Percentiles rank a stretch among this genome's conserved stretches.
phyloP scores from a whole-genome alignment of 2,797 vertebrate species.

The Rousettus madagascariensis region DNA sequence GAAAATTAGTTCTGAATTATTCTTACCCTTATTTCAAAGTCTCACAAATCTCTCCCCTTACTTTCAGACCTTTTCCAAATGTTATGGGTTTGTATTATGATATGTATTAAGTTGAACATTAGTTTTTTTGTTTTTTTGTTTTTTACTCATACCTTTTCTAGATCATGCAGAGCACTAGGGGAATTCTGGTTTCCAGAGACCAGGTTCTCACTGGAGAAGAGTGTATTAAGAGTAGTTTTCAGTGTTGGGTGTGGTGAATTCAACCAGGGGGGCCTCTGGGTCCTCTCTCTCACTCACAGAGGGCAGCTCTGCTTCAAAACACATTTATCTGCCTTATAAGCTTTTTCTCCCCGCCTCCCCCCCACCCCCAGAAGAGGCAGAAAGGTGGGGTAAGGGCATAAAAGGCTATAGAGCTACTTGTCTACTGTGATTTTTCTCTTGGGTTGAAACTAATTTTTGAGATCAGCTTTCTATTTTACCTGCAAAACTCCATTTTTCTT shows the following conservation, averaged over 20 bases:
- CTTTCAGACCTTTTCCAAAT: not conserved
- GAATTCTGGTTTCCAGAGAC: not conserved
- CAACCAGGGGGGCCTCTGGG: not conserved
- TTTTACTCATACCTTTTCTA: not conserved
- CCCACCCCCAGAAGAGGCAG: no score
- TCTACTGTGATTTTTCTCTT: slow-evolving; percentile 22
- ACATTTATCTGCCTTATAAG: not conserved
- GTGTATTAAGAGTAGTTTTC: not conserved
- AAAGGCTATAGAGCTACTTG: not conserved
- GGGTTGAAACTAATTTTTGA: slow-evolving; percentile 33
- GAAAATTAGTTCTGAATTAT: not conserved
- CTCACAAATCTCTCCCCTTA: not conserved
- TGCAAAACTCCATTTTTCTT: slow-evolving; percentile 19
- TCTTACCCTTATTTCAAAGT: not conserved
- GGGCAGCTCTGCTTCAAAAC: slow-evolving; percentile 12
- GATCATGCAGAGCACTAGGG: not conserved
- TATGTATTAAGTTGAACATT: not conserved
- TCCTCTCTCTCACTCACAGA: not conserved
- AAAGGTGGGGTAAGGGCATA: not conserved
- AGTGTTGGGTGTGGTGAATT: not conserved
- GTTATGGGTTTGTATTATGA: not conserved
- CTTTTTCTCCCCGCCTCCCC: not conserved
- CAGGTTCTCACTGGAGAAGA: not conserved
- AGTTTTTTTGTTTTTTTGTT: not conserved
- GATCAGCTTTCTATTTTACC: slow-evolving; percentile 39